Conservation (phyloP, 2,888 invertebrate species). For the Drosophila neonasuta region DNA sequence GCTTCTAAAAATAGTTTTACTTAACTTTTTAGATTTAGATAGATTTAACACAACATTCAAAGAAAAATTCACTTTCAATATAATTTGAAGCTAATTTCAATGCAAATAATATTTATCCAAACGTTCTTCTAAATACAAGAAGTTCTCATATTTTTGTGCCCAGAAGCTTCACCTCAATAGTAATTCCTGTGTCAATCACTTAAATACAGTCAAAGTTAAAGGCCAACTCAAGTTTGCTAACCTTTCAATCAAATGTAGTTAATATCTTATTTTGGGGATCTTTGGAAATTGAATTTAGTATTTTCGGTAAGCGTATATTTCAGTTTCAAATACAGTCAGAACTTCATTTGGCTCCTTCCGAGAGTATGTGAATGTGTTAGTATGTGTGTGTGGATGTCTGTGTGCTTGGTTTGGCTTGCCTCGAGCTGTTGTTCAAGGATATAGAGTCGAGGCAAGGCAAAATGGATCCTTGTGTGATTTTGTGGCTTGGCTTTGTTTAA, state of each 20-base stretch:
- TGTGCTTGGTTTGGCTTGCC: constrained; percentile 7
- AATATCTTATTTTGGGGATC: neutral
- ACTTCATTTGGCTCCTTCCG: constrained; percentile 12
- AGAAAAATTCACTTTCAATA: no score
- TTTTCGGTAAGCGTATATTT: constrained; percentile 37
- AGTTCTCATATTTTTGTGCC: no score
- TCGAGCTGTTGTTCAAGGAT: constrained; percentile 47
- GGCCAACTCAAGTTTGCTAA: neutral
- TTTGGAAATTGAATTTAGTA: constrained; percentile 17
- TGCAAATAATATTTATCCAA: no score
- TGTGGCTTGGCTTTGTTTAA: constrained; percentile 70
- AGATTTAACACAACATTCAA: no score
- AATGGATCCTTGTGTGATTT: constrained; percentile 48
- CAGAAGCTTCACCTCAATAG: neutral
- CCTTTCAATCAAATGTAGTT: neutral
- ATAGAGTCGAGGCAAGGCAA: constrained; percentile 44
- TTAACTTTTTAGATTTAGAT: no score
- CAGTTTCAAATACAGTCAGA: constrained; percentile 22
- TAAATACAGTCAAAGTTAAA: neutral
- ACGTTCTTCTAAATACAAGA: no score
- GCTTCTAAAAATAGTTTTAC: no score
- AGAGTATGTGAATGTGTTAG: neutral
- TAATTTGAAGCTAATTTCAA: no score
- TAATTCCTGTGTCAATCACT: neutral
- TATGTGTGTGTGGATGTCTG: constrained; percentile 4